A percentile compares a stretch with the other conserved stretches of the same genome.
Evolutionary conservation across 2,113 vertebrate species (phyloP).

Genomic region (Ploceus nigricollis): DNA sequence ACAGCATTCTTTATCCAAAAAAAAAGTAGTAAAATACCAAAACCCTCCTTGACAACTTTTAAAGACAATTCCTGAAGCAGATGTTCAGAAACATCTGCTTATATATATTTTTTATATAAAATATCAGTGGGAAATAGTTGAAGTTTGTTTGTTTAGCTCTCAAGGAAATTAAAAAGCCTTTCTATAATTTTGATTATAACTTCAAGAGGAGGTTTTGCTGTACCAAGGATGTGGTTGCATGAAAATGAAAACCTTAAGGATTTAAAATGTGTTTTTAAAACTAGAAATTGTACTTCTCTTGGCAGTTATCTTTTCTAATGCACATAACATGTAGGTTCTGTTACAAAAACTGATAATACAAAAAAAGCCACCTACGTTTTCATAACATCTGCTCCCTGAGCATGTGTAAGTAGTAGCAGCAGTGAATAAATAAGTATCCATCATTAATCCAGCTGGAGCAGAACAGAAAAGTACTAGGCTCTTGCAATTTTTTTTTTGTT

Average conservation of each 20-base stretch:
- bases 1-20: neutral
- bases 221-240: constrained; percentile 18
- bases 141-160: constrained; percentile 58
- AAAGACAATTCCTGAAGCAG: constrained; percentile 57
- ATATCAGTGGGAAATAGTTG: constrained; percentile 44
- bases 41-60: constrained; percentile 19
- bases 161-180: constrained; percentile 53
- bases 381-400: neutral
- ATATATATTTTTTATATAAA: constrained; percentile 58
- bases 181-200: constrained; percentile 59
- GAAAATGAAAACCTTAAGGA: constrained; percentile 47
- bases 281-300: constrained; percentile 7
- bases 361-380: neutral
- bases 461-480: neutral
- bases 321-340: neutral
- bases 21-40: neutral
- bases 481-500: neutral
- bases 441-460: neutral
- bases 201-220: constrained; percentile 51
- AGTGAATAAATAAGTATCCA: neutral
- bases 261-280: constrained; percentile 50
- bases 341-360: neutral
- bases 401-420: neutral
- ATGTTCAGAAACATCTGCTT: constrained; percentile 55
- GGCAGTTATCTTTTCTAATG: constrained; percentile 3